Percentiles rank a stretch among this genome's conserved stretches.
Conservation (phyloP, 2,797 vertebrate species). For the Rachycentron canadum region DNA sequence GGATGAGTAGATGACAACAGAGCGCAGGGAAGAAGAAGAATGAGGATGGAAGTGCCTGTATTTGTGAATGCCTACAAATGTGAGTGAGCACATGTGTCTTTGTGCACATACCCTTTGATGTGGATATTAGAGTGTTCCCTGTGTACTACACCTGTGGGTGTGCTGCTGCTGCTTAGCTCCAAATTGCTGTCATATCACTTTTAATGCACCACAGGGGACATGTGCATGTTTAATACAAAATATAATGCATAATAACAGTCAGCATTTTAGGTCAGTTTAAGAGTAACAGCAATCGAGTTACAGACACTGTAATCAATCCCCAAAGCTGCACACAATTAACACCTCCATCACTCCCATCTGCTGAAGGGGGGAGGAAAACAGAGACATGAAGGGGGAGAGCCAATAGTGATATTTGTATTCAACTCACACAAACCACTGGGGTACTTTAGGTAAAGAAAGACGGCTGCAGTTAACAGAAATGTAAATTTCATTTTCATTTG, state of each 20-base stretch:
- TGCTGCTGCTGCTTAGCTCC: slow-evolving; percentile 33
- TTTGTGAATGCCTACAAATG: slow-evolving; percentile 6
- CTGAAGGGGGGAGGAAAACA: slow-evolving; percentile 36
- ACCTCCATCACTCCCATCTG: slow-evolving; percentile 62
- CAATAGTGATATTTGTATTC: slow-evolving; percentile 57
- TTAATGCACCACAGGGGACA: slow-evolving; percentile 52
- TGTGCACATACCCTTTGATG: slow-evolving; percentile 43
- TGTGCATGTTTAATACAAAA: slow-evolving; percentile 64
- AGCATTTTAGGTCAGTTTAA: neutral
- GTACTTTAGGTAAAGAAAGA: slow-evolving; percentile 18
- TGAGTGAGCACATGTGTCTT: slow-evolving; percentile 6
- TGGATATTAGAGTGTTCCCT: slow-evolving; percentile 10
- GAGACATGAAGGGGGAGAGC: slow-evolving; percentile 15
- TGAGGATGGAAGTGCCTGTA: neutral
- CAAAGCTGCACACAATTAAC: slow-evolving; percentile 66
- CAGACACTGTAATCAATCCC: slow-evolving; percentile 62
- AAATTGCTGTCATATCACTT: slow-evolving; percentile 67
- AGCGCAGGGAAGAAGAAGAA: slow-evolving; percentile 8
- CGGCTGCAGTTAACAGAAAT: slow-evolving; percentile 36
- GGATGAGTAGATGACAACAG: slow-evolving; percentile 26
- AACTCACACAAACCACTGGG: slow-evolving; percentile 42
- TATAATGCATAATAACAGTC: slow-evolving; percentile 56
- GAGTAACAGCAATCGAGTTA: neutral
- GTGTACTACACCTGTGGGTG: slow-evolving; percentile 7
- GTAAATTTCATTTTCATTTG: slow-evolving; percentile 32